These are phyloP conservation scores for Apamea sordens DNA, from an alignment of 2,888 invertebrate species.

Conservation along the genomic window DNA sequence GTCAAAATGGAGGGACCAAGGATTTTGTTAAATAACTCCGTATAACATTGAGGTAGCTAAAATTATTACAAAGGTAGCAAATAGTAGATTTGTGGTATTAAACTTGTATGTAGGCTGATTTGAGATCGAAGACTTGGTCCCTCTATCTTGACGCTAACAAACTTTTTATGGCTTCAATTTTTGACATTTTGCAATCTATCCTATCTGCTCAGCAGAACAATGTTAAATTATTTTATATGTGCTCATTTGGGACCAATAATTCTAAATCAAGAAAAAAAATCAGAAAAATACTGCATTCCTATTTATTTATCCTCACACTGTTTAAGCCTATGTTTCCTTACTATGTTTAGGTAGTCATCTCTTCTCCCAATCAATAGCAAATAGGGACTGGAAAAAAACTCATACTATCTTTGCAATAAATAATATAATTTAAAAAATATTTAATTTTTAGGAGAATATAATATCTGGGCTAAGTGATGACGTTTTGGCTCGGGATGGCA, in stretches of 20 bases:
- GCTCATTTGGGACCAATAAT: too few relatives aligned
- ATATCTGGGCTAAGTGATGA: slow-evolving; percentile 78
- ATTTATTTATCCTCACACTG: too few relatives aligned
- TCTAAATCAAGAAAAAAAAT: too few relatives aligned
- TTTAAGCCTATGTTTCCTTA: too few relatives aligned
- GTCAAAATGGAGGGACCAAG: too few relatives aligned
- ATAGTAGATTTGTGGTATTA: too few relatives aligned
- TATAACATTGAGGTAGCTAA: too few relatives aligned
- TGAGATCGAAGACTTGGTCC: too few relatives aligned
- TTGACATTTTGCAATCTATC: neutral
- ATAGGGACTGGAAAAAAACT: neutral
- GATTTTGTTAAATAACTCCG: too few relatives aligned
- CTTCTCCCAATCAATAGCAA: neutral
- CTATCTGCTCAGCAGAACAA: neutral
- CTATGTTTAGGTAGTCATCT: neutral
- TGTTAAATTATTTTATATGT: neutral
- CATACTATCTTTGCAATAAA: neutral
- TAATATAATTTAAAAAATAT: neutral
- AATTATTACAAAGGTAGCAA: too few relatives aligned
- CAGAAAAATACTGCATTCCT: neutral
- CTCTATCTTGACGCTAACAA: too few relatives aligned
- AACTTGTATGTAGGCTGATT: too few relatives aligned
- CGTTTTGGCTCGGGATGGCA: slow-evolving; percentile 77
- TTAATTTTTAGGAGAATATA: slow-evolving; percentile 77
- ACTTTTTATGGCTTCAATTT: neutral